Base-by-base conservation (phyloP, 2,888 invertebrate species). In the Piscicola geometra region DNA sequence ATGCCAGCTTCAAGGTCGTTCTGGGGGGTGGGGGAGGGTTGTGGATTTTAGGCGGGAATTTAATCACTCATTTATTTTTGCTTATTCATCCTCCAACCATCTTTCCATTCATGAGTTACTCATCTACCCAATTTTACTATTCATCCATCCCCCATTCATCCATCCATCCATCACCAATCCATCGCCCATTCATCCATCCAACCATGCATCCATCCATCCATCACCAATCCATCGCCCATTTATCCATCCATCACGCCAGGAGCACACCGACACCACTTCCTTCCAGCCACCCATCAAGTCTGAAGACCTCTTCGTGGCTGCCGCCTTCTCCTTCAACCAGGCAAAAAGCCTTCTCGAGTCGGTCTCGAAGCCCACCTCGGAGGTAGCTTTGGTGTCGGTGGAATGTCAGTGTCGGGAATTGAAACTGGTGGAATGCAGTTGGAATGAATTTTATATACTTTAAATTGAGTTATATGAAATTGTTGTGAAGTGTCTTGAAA, bases 311-410 rank as follows among this genome's bases (percentile, higher is more conserved):
- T 95, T 93, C 85, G 88, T 91, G 77, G 90, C 60, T 5, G 60
- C 60, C 60, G n/a, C 21, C 60, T 56, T 15, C 60, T 56, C 60
- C 21, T 56, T 56, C 60, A 56, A 56, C 60, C 60, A 56, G 60
- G 60, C 60, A 9, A 56, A 56, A 21, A 90, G 90, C 80, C 88
- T 93, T 78, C 87, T 94, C 76, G 95, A 96, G 86, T 90, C 90
- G 71, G 90, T 95, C 77, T 89, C 90, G 33, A 90, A 90, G 77
- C 90, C 92, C 0, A 64, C 30, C 21, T 60, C 56, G 5, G 60
- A 56, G 60, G 60, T 47, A n/a, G n/a, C n/a, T n/a, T n/a, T n/a
- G n/a, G n/a, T n/a, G n/a, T n/a, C n/a, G n/a, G n/a, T n/a, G n/a
- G n/a, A n/a, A n/a, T n/a, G n/a, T n/a, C n/a, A n/a, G n/a, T n/a